Evolutionary conservation across 2,888 invertebrate species (phyloP).

Genomic region (Acrocyrtus sp.): DNA sequence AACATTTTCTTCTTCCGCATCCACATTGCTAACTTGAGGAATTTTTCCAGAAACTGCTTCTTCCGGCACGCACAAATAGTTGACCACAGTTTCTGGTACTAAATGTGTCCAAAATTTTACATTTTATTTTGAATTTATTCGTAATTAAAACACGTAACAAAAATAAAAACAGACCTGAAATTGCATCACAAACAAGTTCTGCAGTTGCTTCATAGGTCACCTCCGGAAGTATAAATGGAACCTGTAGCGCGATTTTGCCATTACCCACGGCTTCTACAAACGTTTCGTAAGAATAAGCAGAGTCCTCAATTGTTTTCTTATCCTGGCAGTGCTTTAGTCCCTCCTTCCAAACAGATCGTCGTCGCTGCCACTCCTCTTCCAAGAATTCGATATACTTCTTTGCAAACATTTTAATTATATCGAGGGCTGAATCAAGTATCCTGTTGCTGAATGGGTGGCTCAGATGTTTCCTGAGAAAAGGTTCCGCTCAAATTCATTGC

Average conservation of each 20-base stretch:
- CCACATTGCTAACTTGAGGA: not conserved
- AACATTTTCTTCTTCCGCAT: not conserved
- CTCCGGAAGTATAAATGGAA: constrained; percentile 25
- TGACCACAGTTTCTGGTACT: not conserved
- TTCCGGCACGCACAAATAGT: no score
- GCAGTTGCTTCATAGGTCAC: not conserved
- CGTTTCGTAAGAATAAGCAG: constrained; percentile 13
- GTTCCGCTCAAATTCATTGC: no score
- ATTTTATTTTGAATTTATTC: not conserved
- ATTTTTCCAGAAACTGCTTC: not conserved
- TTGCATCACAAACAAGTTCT: not conserved
- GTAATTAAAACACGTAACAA: not conserved
- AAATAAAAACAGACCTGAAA: not conserved
- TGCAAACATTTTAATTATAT: not conserved
- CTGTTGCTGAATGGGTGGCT: no score
- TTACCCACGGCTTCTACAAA: constrained; percentile 10
- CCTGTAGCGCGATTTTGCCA: constrained; percentile 12
- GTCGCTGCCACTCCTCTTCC: constrained; percentile 22
- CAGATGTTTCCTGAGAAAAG: no score
- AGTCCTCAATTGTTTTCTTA: constrained; percentile 1
- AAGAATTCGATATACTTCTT: constrained; percentile 20
- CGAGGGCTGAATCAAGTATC: no score
- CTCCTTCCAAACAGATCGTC: constrained; percentile 23
- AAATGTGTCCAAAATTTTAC: not conserved
- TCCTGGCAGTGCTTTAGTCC: constrained; percentile 6